Evolutionary conservation across 1,140 invertebrate species (phyloP).

Genomic region (Propsilocerus akamusi): DNA sequence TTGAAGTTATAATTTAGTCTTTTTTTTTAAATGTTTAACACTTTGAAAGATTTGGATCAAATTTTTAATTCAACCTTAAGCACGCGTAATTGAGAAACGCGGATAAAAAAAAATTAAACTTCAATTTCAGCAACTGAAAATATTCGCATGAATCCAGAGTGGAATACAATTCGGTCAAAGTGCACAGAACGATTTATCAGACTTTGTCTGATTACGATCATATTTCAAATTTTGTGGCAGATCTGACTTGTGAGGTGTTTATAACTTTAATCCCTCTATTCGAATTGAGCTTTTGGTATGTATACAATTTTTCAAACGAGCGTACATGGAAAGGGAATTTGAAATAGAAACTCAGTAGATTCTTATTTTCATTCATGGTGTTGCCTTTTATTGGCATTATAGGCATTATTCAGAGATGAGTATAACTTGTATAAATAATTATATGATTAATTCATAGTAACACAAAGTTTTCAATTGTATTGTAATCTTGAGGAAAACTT

Average conservation of each 20-base stretch:
- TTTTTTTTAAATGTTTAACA: too few species aligned
- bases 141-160: neutral
- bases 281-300: neutral
- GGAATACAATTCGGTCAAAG: neutral
- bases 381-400: neutral
- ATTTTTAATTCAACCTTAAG: too few species aligned
- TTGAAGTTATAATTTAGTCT: too few species aligned
- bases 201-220: neutral
- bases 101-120: neutral
- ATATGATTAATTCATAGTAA: too few species aligned
- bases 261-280: neutral
- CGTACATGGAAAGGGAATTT: too few species aligned
- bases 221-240: neutral
- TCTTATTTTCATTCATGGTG: neutral
- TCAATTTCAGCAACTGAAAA: neutral
- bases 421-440: too few species aligned
- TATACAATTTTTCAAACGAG: neutral
- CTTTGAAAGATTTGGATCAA: too few species aligned
- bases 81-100: neutral
- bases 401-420: neutral
- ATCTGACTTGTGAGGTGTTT: neutral
- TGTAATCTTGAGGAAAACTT: too few species aligned
- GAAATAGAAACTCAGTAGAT: too few species aligned
- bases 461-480: too few species aligned
- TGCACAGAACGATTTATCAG: neutral